These are phyloP conservation scores for Atta cephalotes DNA, from an alignment of 1,140 invertebrate species.

Conservation along the genomic window DNA sequence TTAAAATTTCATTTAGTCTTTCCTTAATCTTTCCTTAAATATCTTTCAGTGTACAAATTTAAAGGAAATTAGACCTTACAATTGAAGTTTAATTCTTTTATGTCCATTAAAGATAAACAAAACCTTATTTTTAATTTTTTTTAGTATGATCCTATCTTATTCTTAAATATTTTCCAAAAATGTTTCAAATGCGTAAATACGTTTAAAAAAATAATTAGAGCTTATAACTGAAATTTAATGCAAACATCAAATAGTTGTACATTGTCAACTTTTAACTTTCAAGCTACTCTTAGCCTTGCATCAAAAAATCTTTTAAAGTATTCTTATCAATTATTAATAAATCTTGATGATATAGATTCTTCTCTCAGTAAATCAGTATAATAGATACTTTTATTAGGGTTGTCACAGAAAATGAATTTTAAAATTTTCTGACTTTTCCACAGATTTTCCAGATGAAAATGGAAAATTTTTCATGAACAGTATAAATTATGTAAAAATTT, in stretches of 20 bases:
- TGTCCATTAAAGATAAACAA: neutral
- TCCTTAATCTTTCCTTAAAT: neutral
- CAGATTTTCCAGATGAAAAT: too few species aligned
- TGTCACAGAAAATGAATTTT: too few species aligned
- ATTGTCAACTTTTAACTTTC: neutral
- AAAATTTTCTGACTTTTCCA: too few species aligned
- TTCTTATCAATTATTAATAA: constrained; percentile 13
- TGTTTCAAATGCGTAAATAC: neutral
- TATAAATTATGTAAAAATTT: too few species aligned
- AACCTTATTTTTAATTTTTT: neutral
- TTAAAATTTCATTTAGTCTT: neutral
- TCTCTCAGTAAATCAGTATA: neutral
- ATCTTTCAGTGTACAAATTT: constrained; percentile 3
- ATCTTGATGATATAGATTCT: neutral
- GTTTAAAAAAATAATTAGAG: constrained; percentile 1
- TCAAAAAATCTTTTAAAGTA: neutral
- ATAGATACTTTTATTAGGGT: neutral
- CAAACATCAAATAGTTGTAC: neutral
- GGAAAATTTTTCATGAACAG: too few species aligned
- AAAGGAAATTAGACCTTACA: neutral
- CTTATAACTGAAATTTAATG: neutral
- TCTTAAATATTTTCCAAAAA: constrained; percentile 18
- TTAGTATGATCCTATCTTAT: neutral
- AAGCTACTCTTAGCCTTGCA: neutral
- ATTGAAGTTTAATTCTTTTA: neutral